A percentile compares a stretch with the other conserved stretches of the same genome.
phyloP scores from a whole-genome alignment of 2,113 vertebrate species.

The Albula goreensis region DNA sequence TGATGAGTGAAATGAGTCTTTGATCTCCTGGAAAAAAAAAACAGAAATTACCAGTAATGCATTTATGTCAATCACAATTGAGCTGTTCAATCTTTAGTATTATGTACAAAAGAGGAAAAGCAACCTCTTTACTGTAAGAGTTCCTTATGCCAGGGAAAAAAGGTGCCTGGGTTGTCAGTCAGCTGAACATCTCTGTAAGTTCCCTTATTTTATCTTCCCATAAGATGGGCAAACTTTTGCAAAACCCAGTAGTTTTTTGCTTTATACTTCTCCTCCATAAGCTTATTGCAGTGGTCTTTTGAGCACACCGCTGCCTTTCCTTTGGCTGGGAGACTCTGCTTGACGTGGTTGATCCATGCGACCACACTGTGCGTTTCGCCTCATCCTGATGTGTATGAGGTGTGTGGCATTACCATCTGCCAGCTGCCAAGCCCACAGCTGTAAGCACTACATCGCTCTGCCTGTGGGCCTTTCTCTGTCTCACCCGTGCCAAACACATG shows the following conservation, averaged over 20 bases:
- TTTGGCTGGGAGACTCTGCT: background rate
- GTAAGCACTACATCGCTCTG: background rate
- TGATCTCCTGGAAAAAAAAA: background rate
- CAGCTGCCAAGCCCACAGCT: background rate
- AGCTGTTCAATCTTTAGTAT: background rate
- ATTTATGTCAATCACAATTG: background rate
- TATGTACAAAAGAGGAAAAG: background rate
- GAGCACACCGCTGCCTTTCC: background rate
- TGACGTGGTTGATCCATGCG: background rate
- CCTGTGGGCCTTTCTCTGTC: background rate
- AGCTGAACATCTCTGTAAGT: background rate
- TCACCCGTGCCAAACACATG: background rate
- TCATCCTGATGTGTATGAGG: background rate
- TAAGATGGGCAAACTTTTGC: background rate
- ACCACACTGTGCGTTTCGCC: background rate
- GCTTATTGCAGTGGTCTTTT: background rate
- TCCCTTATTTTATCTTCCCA: background rate
- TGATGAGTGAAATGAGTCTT: background rate
- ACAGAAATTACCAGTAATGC: background rate
- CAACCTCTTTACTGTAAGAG: background rate
- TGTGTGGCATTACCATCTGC: background rate
- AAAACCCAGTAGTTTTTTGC: background rate
- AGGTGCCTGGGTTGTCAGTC: background rate
- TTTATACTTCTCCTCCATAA: background rate
- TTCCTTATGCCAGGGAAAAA: background rate